Evolutionary conservation across 2,797 vertebrate species (phyloP), one percentile per base, ranked within the genome.

Genomic region (Argentina silus): DNA sequence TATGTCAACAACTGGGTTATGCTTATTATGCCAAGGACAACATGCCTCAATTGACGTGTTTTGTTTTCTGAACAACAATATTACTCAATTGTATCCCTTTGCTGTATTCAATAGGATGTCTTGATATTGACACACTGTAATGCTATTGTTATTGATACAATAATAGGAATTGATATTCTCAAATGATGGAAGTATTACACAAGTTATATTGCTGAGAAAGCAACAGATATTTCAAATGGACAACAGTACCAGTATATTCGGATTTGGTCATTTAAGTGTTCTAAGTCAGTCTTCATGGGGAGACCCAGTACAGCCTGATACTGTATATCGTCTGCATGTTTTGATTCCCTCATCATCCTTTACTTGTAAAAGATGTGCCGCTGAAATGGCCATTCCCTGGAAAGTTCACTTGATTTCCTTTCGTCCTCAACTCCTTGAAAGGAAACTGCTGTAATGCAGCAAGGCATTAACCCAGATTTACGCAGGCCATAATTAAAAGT

Each of bases 1-100:
- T n/a, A 81, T 86, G 85, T 81, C 81, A 88, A 78, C 87, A 88
- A 83, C 86, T 88, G 86, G 81, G 72, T 85, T 63, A 59, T 72
- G 65, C 6, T 51, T 7, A 21, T 69, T 72, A 82, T 82, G 87
- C 86, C 12, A 82, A 81, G 81, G 14, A 82, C 79, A 85, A 83
- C 90, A 88, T 56, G 86, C 83, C 77, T 76, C 36, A 62, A 51
- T 75, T 51, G 74, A 84, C 81, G 73, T 81, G 79, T 50, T 12
- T 78, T 81, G 77, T 81, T 17, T 19, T 59, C 56, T 83, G 87
- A 82, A 75, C 86, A 78, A 82, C 78, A 85, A 15, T 27, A 61
- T 44, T 45, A n/a, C 67, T 36, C 27, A 36, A 36, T 36, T 36
- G 27, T 36, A 36, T 36, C 27, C 27, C 27, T 36, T 36, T 36